A percentile compares a stretch with the other conserved stretches of the same genome.
Conservation (phyloP, 92 coral and sea anemone genomes). For the Zoanthus solanderi region DNA sequence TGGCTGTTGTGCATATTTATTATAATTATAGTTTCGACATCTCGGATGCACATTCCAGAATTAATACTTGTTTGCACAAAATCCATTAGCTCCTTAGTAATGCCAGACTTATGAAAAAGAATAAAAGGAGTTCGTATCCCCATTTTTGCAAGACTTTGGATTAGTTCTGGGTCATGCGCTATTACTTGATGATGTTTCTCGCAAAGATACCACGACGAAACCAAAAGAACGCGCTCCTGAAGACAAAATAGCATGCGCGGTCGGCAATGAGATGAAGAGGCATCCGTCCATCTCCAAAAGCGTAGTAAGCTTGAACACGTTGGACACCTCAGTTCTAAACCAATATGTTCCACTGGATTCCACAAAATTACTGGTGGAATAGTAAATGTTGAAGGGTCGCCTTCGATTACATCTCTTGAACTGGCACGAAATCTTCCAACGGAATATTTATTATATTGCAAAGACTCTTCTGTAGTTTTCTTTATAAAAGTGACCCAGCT, state of each 20-base stretch:
- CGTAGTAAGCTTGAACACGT: slow-evolving; percentile 49
- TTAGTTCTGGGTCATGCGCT: too few relatives aligned
- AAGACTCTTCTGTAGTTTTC: background rate
- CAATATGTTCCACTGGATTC: slow-evolving; percentile 49
- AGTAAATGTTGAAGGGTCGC: slow-evolving; percentile 40
- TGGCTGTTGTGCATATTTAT: background rate
- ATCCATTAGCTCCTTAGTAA: slow-evolving; percentile 54
- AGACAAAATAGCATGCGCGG: slow-evolving; percentile 60
- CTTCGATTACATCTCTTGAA: background rate
- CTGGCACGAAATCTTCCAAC: slow-evolving; percentile 8
- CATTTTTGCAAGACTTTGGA: too few relatives aligned
- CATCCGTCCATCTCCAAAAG: slow-evolving; percentile 71
- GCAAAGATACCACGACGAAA: slow-evolving; percentile 58
- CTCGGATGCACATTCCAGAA: slow-evolving; percentile 55
- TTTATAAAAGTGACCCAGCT: background rate
- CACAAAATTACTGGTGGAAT: slow-evolving; percentile 55
- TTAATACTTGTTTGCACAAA: slow-evolving; percentile 49
- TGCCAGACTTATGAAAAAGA: slow-evolving; percentile 66
- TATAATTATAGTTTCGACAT: background rate
- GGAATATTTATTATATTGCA: background rate
- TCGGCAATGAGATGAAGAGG: slow-evolving; percentile 23
- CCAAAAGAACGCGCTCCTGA: slow-evolving; percentile 66
- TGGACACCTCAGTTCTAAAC: slow-evolving; percentile 48
- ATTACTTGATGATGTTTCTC: background rate
- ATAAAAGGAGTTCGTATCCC: slow-evolving; percentile 47